Percentiles rank a stretch among this genome's conserved stretches.
Conservation (phyloP, 2,113 vertebrate species). For the Larimichthys crocea region DNA sequence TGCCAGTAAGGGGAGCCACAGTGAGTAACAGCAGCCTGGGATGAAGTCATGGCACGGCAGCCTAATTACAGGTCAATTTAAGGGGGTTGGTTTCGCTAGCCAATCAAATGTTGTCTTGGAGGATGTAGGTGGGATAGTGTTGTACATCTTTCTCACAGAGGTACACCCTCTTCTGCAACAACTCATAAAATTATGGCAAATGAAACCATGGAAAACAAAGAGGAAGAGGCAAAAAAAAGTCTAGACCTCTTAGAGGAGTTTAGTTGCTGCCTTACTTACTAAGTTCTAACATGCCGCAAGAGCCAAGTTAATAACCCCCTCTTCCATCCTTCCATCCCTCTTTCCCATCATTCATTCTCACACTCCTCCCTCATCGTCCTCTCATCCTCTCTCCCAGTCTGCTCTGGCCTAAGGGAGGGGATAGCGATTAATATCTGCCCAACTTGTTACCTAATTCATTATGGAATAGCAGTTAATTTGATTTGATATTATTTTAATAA, state of each 20-base stretch:
- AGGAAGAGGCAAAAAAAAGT: slow-evolving; percentile 72
- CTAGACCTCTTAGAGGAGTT: slow-evolving; percentile 84
- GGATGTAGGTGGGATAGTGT: not conserved
- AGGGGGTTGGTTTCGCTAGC: slow-evolving; percentile 45
- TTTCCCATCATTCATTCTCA: slow-evolving; percentile 44
- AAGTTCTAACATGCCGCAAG: slow-evolving; percentile 88
- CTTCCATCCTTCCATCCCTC: slow-evolving; percentile 36
- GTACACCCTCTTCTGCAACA: slow-evolving; percentile 1
- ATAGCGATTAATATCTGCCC: slow-evolving; percentile 99
- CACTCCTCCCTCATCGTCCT: slow-evolving; percentile 65
- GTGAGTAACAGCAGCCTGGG: slow-evolving; percentile 47
- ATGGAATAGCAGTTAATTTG: slow-evolving; percentile 99
- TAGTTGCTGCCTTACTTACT: slow-evolving; percentile 80
- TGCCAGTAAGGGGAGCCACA: slow-evolving; percentile 53
- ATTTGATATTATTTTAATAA: slow-evolving; percentile 99
- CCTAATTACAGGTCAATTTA: slow-evolving; percentile 54
- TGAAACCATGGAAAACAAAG: slow-evolving; percentile 75
- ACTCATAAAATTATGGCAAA: slow-evolving; percentile 27
- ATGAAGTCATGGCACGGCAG: slow-evolving; percentile 68
- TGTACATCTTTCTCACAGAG: slow-evolving; percentile 1
- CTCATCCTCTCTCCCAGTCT: slow-evolving; percentile 88
- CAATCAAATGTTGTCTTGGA: slow-evolving; percentile 41
- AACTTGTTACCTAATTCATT: slow-evolving; percentile 99
- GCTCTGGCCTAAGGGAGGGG: slow-evolving; percentile 91
- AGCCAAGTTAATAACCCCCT: slow-evolving; percentile 91